Evolutionary conservation across 1,140 invertebrate species (phyloP), one percentile per base, ranked within the genome.

Genomic region (Choristoneura fumiferana): DNA sequence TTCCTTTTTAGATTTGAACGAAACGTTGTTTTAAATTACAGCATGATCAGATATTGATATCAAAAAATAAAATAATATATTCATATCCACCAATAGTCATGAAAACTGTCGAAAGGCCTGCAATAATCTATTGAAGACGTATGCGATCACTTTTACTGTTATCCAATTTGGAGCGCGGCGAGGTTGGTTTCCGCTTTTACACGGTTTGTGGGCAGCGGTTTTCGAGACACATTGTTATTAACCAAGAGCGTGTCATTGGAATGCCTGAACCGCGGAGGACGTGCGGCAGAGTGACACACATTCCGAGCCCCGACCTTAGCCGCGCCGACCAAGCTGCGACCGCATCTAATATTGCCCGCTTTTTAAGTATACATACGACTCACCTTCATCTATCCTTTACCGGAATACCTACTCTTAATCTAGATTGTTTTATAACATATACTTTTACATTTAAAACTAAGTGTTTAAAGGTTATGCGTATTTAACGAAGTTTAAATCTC

Each of bases 91-190:
- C 65, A 76, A 76, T 77, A 73, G 68, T 75, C 73, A 75, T 78
- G 75, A 79, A 81, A 83, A 77, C 69, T 71, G 73, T 66, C 29
- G 65, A 52, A 49, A 57, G 52, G 63, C 65, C 69, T 62, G 69
- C 63, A 78, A 76, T 76, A 80, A 82, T 83, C 79, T 73, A 77
- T 85, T 74, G 73, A 80, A 85, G 69, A 81, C 62, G 76, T 83
- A 83, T 85, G 79, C 79, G 82, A 86, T 81, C 83, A 87, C 82
- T 87, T 85, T 86, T 87, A 87, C 82, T 87, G 82, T 85, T 85
- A 88, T 85, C 78, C 83, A 85, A 88, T 86, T 88, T 88, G 70
- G 82, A 85, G 70, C 83, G 76, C 73, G 73, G 75, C 69, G 76
- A 73, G 65, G 71, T 81, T 73, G 79, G 77, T 86, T 86, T 86